Conservation (phyloP, 2,888 invertebrate genomes). For the Seira sanloemensis region DNA sequence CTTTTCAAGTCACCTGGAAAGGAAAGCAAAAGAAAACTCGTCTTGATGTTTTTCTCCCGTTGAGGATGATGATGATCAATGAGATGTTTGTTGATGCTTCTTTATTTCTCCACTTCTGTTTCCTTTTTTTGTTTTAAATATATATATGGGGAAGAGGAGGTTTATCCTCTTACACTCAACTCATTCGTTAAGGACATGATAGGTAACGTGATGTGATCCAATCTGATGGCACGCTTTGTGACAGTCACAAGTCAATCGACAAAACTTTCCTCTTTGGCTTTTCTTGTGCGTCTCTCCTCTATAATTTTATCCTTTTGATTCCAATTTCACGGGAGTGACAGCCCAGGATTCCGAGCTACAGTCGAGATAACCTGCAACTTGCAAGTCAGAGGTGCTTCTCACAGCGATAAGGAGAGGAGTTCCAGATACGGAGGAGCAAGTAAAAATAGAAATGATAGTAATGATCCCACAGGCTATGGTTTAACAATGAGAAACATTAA, state of each 20-base stretch:
- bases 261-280: constrained; percentile 43
- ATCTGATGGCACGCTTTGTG: constrained; percentile 62
- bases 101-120: constrained; percentile 25
- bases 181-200: neutral
- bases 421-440: too few relatives aligned
- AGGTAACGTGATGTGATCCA: constrained; percentile 52
- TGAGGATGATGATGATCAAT: constrained; percentile 33
- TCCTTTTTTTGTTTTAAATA: constrained; percentile 7
- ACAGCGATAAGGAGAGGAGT: too few relatives aligned
- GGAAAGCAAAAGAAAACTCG: constrained; percentile 55
- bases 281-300: too few relatives aligned
- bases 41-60: neutral
- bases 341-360: neutral
- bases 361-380: neutral
- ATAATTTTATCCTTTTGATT: neutral
- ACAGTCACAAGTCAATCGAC: constrained; percentile 65
- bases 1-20: constrained; percentile 51
- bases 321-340: neutral
- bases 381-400: too few relatives aligned
- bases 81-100: constrained; percentile 14
- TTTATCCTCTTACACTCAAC: neutral
- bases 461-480: neutral
- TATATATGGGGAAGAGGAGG: neutral
- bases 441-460: neutral
- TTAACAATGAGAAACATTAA: neutral